These are phyloP conservation scores for Heterocephalus glaber DNA, from an alignment of 2,113 vertebrate species.

Conservation along the genomic window DNA sequence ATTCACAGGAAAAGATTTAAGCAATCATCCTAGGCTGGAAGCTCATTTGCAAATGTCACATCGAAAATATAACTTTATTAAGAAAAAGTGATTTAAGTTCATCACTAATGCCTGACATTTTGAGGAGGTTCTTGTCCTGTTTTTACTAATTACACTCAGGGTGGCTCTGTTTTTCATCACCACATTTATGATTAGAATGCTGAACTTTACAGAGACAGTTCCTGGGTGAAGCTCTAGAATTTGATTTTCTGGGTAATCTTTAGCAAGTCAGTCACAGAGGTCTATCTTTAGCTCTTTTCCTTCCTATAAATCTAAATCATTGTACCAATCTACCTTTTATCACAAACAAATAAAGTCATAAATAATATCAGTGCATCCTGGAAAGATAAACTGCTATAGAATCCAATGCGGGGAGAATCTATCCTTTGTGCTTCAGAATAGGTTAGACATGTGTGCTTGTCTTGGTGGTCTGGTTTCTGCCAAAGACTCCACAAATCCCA, in stretches of 20 bases:
- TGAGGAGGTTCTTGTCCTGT: conserved; percentile 37
- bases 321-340: background rate
- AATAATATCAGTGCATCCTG: background rate
- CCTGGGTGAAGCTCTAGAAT: background rate
- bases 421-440: background rate
- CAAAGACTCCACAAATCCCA: background rate
- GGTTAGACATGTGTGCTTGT: too few relatives aligned
- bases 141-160: conserved; percentile 47
- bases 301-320: background rate
- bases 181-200: conserved; percentile 30
- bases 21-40: conserved; percentile 44
- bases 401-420: background rate
- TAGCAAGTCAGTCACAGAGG: background rate
- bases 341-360: conserved; percentile 7
- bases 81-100: conserved; percentile 57
- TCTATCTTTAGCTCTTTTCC: background rate
- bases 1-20: conserved; percentile 48
- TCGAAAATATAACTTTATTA: conserved; percentile 53
- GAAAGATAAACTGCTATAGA: background rate
- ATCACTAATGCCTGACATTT: conserved; percentile 67
- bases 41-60: conserved; percentile 70
- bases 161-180: conserved; percentile 44
- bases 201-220: conserved; percentile 34
- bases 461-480: background rate
- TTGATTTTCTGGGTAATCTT: conserved; percentile 54